phyloP scores from a whole-genome alignment of 2,888 invertebrate genomes.

The Trissolcus japonicus region DNA sequence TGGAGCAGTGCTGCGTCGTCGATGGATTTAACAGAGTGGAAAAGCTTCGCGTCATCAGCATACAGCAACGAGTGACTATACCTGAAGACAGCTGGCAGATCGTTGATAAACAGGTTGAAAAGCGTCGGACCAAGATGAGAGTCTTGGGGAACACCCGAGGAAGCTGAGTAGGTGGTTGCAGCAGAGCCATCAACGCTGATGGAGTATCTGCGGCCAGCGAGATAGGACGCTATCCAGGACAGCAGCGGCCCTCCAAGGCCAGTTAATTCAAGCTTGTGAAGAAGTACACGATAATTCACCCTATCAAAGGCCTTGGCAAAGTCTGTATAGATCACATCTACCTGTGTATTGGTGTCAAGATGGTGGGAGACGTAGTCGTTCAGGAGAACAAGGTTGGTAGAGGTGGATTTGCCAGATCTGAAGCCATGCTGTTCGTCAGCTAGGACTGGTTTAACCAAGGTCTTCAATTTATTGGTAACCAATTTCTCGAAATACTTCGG shows the following conservation, averaged over 20 bases:
- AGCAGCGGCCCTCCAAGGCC: not conserved
- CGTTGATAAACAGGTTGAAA: constrained; percentile 18
- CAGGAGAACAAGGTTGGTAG: constrained; percentile 33
- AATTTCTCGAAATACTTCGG: constrained; percentile 26
- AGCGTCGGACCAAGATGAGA: constrained; percentile 21
- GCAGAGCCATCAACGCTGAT: not conserved
- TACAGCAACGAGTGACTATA: constrained; percentile 9
- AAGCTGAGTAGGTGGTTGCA: not conserved
- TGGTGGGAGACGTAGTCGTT: constrained; percentile 15
- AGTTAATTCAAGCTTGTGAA: not conserved
- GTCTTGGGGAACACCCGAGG: constrained; percentile 20
- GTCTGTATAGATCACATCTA: constrained; percentile 36
- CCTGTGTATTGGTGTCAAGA: constrained; percentile 15
- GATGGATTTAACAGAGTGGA: not conserved
- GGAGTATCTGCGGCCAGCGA: not conserved
- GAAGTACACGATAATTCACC: not conserved
- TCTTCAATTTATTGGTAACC: not conserved
- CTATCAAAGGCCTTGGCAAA: not conserved
- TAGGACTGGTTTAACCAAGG: constrained; percentile 1
- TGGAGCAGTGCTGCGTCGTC: not conserved
- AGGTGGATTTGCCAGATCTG: constrained; percentile 29
- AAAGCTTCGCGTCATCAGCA: constrained; percentile 20
- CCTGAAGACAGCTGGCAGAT: not conserved
- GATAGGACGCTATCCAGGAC: not conserved
- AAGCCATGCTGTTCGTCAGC: constrained; percentile 43